These are phyloP conservation scores for Hyaena hyaena DNA, from an alignment of 2,113 vertebrate genomes.

Conservation along the genomic window DNA sequence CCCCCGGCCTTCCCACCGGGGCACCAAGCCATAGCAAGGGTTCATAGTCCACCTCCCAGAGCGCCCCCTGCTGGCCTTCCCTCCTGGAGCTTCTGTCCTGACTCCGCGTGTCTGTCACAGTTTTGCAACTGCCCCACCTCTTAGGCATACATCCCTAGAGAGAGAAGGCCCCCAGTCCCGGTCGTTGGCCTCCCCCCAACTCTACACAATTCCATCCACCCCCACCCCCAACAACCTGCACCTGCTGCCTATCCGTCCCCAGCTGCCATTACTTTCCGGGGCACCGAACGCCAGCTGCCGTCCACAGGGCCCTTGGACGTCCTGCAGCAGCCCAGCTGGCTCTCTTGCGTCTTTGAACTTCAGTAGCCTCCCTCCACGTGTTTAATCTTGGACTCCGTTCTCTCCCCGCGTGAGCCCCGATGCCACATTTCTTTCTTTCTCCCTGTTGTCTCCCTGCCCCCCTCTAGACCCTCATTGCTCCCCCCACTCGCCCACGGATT, in stretches of 20 bases:
- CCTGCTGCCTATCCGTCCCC: too few relatives aligned
- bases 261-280: background rate
- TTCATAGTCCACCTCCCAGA: background rate
- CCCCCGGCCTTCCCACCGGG: background rate
- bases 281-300: background rate
- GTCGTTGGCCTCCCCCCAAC: background rate
- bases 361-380: background rate
- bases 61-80: background rate
- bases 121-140: background rate
- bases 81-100: background rate
- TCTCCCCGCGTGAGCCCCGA: background rate
- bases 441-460: background rate
- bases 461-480: background rate
- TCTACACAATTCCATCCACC: background rate
- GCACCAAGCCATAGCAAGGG: background rate
- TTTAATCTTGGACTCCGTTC: background rate
- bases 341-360: background rate
- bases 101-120: background rate
- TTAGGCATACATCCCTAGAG: background rate
- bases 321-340: background rate
- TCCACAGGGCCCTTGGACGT: background rate
- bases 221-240: too few relatives aligned
- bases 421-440: background rate
- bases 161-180: background rate
- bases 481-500: background rate